Conservation (phyloP, 2,888 invertebrate genomes). For the Pegoplata infirma region DNA sequence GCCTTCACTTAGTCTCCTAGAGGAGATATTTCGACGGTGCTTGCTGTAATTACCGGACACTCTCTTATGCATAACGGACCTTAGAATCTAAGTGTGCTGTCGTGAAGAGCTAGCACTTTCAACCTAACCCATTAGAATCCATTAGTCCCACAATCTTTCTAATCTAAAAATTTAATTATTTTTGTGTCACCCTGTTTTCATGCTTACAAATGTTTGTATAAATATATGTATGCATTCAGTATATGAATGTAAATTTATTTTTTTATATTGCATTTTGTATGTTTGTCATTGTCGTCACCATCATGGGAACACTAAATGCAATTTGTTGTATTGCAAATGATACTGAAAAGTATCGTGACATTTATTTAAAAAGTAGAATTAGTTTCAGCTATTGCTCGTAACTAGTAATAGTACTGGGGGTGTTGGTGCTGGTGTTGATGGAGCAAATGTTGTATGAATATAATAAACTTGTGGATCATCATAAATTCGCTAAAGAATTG, state of each 20-base stretch:
- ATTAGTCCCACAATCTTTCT: too few relatives aligned
- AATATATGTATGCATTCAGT: slow-evolving; percentile 17
- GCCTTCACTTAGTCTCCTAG: too few relatives aligned
- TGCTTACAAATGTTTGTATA: not conserved
- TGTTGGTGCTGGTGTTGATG: slow-evolving; percentile 5
- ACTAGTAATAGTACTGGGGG: not conserved
- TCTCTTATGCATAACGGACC: too few relatives aligned
- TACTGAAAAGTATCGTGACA: slow-evolving; percentile 63
- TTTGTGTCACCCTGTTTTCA: too few relatives aligned
- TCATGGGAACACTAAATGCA: slow-evolving; percentile 63
- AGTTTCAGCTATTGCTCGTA: slow-evolving; percentile 44
- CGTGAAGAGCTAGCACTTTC: too few relatives aligned
- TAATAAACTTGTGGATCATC: slow-evolving; percentile 56
- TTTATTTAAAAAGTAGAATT: slow-evolving; percentile 61
- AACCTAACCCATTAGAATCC: too few relatives aligned
- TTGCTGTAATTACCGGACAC: too few relatives aligned
- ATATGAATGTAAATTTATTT: slow-evolving; percentile 20
- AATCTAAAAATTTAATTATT: too few relatives aligned
- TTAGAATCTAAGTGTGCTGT: too few relatives aligned
- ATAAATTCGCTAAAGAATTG: slow-evolving; percentile 51
- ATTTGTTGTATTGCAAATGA: slow-evolving; percentile 62
- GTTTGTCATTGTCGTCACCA: slow-evolving; percentile 46
- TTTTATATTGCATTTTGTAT: slow-evolving; percentile 26
- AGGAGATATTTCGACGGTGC: too few relatives aligned
- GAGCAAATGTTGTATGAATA: slow-evolving; percentile 25